Base-by-base conservation (phyloP, 2,113 vertebrate species). In the Pycnonotus jocosus region DNA sequence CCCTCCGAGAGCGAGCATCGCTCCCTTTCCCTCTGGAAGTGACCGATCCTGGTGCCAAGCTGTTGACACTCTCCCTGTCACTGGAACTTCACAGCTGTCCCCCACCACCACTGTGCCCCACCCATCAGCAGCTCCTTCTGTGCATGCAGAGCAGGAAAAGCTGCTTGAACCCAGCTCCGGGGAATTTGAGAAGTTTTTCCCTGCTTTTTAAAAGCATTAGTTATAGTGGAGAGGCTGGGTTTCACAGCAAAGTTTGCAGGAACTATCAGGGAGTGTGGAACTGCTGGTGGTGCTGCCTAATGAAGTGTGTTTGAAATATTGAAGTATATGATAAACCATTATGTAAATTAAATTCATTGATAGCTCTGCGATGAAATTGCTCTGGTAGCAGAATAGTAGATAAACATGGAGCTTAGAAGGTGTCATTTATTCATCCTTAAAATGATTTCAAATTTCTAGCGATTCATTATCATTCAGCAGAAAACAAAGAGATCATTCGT, bases 401-500 rank as follows among this genome's bases (percentile, higher is more conserved):
- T 96, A 97, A 97, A 97, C 96, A 95, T 15, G 85, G 85, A 95
- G 96, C 94, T 96, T 92, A 93, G 88, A 81, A 95, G 94, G 94
- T 95, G 96, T 81, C 96, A 92, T 94, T 97, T 95, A 93, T 94
- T 96, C 95, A 94, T 81, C 95, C 96, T 96, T 96, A 96, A 94
- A 95, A 96, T 86, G 92, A 65, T 83, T 84, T 93, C 60, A 73
- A 93, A 85, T 93, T 93, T 72, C 92, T 76, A 61, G 95, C 58
- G 83, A 91, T 92, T 94, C 95, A 92, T 94, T 77, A 86, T 81
- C 92, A 88, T 64, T 82, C 85, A 95, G 82, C 61, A 94, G 91
- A 95, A 96, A 96, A 93, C 94, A 97, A 97, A 95, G 92, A 94
- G 95, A 94, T 77, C 83, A 81, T 84, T 74, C n/a, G 68, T 93